Percentiles rank a stretch among this genome's conserved stretches.
Evolutionary conservation across 1,140 invertebrate species (phyloP).

Genomic region (Scylla paramamosain): DNA sequence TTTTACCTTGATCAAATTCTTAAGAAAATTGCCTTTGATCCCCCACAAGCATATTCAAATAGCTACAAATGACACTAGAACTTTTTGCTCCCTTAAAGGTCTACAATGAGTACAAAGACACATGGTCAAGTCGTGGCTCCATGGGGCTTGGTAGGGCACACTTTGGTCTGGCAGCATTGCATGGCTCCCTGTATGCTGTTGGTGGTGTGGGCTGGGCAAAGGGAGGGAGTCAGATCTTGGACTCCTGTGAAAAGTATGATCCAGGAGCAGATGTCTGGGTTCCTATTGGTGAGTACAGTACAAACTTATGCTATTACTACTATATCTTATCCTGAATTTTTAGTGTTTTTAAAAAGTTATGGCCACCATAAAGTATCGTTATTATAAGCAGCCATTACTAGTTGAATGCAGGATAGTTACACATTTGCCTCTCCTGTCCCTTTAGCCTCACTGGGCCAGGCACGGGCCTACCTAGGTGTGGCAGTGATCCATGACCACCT

Average conservation of each 20-base stretch:
- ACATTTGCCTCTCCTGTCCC: not conserved
- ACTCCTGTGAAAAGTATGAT: constrained; percentile 67
- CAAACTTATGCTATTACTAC: not conserved
- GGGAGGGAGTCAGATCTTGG: constrained; percentile 27
- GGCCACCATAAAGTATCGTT: too few species aligned
- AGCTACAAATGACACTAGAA: too few species aligned
- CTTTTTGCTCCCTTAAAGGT: constrained; percentile 16
- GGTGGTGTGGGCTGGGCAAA: constrained; percentile 39
- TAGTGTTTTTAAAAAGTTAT: too few species aligned
- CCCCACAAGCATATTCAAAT: too few species aligned
- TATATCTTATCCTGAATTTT: too few species aligned
- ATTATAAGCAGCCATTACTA: too few species aligned
- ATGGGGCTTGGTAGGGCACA: constrained; percentile 39
- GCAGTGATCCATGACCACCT: constrained; percentile 79
- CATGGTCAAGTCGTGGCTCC: constrained; percentile 37
- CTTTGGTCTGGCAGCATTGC: constrained; percentile 56
- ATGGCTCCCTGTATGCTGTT: constrained; percentile 63
- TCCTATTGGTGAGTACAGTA: constrained; percentile 55
- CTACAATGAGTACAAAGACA: constrained; percentile 48
- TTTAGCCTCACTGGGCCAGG: constrained; percentile 49
- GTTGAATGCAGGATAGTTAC: too few species aligned
- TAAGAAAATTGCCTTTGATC: too few species aligned
- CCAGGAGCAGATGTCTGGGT: constrained; percentile 64
- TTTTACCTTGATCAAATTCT: too few species aligned
- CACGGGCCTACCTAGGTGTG: constrained; percentile 78